Percentiles rank a stretch among this genome's conserved stretches.
These are phyloP conservation scores for Uloborus plumipes DNA, from an alignment of 2,888 invertebrate species.

Conservation along the genomic window DNA sequence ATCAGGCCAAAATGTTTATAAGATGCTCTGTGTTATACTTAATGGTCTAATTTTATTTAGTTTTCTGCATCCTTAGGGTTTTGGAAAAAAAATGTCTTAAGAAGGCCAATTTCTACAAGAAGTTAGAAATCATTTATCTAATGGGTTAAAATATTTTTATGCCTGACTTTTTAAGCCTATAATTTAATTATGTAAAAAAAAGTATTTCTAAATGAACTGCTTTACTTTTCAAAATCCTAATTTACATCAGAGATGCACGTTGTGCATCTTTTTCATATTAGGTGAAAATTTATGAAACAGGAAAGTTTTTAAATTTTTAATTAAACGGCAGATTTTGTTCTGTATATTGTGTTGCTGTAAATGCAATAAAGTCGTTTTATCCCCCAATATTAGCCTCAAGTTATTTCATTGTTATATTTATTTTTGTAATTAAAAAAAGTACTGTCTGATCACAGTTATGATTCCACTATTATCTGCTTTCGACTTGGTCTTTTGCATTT, in stretches of 20 bases:
- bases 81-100: no score
- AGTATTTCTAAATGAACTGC: neutral
- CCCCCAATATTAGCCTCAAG: slow-evolving; percentile 31
- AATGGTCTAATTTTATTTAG: no score
- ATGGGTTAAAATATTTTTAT: neutral
- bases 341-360: slow-evolving; percentile 64
- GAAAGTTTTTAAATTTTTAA: slow-evolving; percentile 25
- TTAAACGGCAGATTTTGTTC: slow-evolving; percentile 50
- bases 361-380: slow-evolving; percentile 65
- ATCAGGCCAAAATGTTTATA: neutral
- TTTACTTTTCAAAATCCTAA: slow-evolving; percentile 13
- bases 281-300: neutral
- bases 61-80: no score
- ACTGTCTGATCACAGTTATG: no score
- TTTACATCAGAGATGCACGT: slow-evolving; percentile 9
- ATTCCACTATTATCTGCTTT: no score
- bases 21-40: neutral
- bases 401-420: no score
- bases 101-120: no score
- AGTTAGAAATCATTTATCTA: no score
- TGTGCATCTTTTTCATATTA: slow-evolving; percentile 11
- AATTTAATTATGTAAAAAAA: neutral
- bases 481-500: no score
- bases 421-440: no score
- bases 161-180: slow-evolving; percentile 3